Conservation (phyloP, 2,888 invertebrate species). For the Isoperla grammatica region DNA sequence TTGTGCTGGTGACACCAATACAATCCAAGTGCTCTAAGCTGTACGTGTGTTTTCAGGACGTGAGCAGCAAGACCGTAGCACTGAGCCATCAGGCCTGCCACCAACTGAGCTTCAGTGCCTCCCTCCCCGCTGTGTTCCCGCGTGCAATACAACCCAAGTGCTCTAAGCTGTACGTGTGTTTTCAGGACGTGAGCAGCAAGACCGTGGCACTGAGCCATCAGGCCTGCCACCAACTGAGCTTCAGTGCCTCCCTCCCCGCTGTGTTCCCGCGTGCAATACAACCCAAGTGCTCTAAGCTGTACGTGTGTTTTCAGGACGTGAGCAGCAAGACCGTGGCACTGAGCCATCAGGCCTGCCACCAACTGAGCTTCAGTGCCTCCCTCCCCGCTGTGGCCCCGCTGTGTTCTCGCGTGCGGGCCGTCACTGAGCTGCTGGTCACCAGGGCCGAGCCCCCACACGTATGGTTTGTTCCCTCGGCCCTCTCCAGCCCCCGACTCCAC, state of each 20-base stretch:
- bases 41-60: no score
- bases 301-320: slow-evolving; percentile 73
- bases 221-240: slow-evolving; percentile 61
- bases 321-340: slow-evolving; percentile 69
- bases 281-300: no score
- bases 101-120: slow-evolving; percentile 57
- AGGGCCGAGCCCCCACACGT: slow-evolving; percentile 80
- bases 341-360: slow-evolving; percentile 67
- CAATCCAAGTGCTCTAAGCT: no score
- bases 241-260: no score
- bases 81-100: slow-evolving; percentile 70
- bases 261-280: slow-evolving; percentile 49
- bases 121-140: no score
- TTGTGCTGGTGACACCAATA: no score
- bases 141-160: no score
- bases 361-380: slow-evolving; percentile 50
- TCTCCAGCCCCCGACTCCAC: slow-evolving; percentile 58
- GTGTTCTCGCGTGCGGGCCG: slow-evolving; percentile 50
- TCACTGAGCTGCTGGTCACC: slow-evolving; percentile 53
- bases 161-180: no score
- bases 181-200: slow-evolving; percentile 76
- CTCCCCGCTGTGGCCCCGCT: slow-evolving; percentile 45
- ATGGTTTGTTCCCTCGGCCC: slow-evolving; percentile 71
- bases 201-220: slow-evolving; percentile 70
- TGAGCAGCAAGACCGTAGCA: slow-evolving; percentile 68